Percentiles rank a stretch among this genome's conserved stretches.
Evolutionary conservation across 2,797 vertebrate genomes (phyloP).

Genomic region (Graptemys geographica): DNA sequence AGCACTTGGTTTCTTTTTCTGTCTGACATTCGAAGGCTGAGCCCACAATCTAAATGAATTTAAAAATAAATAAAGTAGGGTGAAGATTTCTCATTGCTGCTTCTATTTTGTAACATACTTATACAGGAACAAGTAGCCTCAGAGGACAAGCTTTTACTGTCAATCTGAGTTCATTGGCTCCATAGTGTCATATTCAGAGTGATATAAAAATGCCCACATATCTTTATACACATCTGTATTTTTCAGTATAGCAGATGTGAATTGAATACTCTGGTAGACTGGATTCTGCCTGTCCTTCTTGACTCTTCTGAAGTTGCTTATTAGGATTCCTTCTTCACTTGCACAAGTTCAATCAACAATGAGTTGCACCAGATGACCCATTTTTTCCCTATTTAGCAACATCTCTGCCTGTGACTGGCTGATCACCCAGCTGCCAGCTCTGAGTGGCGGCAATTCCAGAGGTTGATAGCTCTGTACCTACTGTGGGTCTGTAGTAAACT

Average conservation of each 20-base stretch:
- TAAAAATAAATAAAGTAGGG: not conserved
- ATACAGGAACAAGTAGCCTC: not conserved
- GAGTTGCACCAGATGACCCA: not conserved
- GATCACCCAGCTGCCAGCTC: not conserved
- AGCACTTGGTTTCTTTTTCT: not conserved
- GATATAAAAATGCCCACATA: not conserved
- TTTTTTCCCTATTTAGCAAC: not conserved
- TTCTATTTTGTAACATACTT: not conserved
- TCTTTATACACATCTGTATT: not conserved
- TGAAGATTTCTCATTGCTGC: not conserved
- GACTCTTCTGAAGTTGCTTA: not conserved
- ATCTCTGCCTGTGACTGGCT: not conserved
- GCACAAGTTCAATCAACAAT: not conserved
- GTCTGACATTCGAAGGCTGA: not conserved
- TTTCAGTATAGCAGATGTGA: not conserved
- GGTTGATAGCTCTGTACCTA: not conserved
- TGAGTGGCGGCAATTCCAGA: not conserved
- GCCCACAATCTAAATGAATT: not conserved
- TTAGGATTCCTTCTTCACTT: not conserved
- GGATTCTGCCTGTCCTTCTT: not conserved
- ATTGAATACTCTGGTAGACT: not conserved
- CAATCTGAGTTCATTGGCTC: not conserved
- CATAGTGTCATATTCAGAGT: not conserved
- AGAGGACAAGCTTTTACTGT: not conserved
- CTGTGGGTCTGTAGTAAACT: not conserved